A percentile compares a stretch with the other conserved stretches of the same genome.
These are phyloP conservation scores for Ligdia adustata DNA, from an alignment of 2,888 invertebrate species.

Conservation along the genomic window DNA sequence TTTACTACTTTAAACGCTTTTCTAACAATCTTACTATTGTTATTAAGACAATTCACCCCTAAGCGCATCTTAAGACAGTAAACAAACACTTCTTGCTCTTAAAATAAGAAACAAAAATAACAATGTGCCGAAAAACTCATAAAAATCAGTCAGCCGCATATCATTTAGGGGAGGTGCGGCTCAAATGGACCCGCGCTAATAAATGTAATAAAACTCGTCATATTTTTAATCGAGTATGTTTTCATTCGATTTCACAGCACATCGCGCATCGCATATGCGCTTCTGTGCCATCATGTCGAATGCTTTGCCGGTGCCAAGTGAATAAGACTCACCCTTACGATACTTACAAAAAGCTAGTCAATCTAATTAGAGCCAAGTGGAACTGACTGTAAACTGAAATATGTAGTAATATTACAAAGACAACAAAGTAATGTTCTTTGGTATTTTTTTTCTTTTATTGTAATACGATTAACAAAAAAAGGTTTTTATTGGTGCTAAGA, in stretches of 20 bases:
- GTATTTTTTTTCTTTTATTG: too few relatives aligned
- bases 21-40: too few relatives aligned
- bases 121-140: slow-evolving; percentile 19
- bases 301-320: slow-evolving; percentile 36
- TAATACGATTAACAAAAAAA: too few relatives aligned
- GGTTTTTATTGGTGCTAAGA: too few relatives aligned
- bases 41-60: too few relatives aligned
- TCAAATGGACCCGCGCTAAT: slow-evolving; percentile 43
- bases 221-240: slow-evolving; percentile 43
- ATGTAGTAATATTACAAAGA: too few relatives aligned
- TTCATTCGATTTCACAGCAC: slow-evolving; percentile 42
- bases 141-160: slow-evolving; percentile 33
- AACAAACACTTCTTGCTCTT: slow-evolving; percentile 32
- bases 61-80: too few relatives aligned
- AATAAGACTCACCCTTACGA: neutral
- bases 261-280: slow-evolving; percentile 37
- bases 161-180: slow-evolving; percentile 39
- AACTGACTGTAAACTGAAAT: too few relatives aligned
- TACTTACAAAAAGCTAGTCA: neutral
- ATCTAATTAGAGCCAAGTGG: too few relatives aligned
- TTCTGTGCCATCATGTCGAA: slow-evolving; percentile 26
- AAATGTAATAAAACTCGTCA: slow-evolving; percentile 40
- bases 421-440: too few relatives aligned
- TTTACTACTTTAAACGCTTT: too few relatives aligned
- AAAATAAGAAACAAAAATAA: slow-evolving; percentile 22